Conservation (phyloP, 1,140 invertebrate genomes). For the Odontomachus brunneus region DNA sequence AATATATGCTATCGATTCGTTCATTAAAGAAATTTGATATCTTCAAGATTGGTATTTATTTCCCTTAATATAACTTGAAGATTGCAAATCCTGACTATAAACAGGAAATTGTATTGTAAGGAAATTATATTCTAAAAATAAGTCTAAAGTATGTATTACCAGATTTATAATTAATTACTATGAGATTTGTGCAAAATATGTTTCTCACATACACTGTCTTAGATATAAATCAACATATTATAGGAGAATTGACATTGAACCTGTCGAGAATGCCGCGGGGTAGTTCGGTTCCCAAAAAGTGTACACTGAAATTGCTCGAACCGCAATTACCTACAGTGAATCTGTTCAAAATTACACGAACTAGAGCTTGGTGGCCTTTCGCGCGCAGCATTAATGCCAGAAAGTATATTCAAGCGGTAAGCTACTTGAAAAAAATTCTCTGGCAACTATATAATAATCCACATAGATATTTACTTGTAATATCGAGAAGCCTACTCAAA, state of each 20-base stretch:
- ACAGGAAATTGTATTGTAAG: not conserved
- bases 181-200: not conserved
- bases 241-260: conserved; percentile 87
- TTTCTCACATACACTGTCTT: not conserved
- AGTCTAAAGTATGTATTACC: not conserved
- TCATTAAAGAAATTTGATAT: not conserved
- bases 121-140: conserved; percentile 1
- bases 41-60: not conserved
- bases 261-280: conserved; percentile 87
- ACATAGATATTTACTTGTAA: not conserved
- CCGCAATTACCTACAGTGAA: conserved; percentile 88
- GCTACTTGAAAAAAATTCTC: no score
- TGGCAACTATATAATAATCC: no score
- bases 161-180: conserved; percentile 8
- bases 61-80: not conserved
- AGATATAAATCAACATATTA: conserved; percentile 17
- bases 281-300: conserved; percentile 86
- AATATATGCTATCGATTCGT: conserved; percentile 1
- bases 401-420: conserved; percentile 83
- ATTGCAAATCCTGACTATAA: not conserved
- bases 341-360: conserved; percentile 90
- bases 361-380: conserved; percentile 95
- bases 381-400: conserved; percentile 80
- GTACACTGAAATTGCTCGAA: conserved; percentile 87
- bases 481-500: not conserved